Conservation (phyloP, 2,113 vertebrate species). For the Vidua macroura region DNA sequence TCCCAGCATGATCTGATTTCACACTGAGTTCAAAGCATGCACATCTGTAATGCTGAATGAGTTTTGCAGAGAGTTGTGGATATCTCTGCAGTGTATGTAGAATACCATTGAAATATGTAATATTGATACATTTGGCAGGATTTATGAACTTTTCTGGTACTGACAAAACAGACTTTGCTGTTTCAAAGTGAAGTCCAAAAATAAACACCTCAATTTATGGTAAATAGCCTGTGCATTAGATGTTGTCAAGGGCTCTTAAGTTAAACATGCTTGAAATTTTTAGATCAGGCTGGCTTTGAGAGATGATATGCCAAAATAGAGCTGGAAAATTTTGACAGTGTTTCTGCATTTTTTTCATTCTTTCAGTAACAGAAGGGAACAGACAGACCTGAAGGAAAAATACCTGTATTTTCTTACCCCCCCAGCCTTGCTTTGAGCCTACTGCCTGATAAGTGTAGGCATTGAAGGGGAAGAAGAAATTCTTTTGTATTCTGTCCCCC, state of each 20-base stretch:
- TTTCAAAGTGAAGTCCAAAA: constrained; percentile 42
- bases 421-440: background rate
- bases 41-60: background rate
- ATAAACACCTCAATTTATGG: constrained; percentile 14
- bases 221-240: constrained; percentile 34
- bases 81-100: background rate
- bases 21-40: background rate
- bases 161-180: background rate
- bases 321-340: background rate
- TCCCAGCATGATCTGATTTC: background rate
- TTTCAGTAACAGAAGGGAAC: background rate
- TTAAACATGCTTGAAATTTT: constrained; percentile 48
- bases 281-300: constrained; percentile 6
- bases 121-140: background rate
- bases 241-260: constrained; percentile 29
- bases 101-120: background rate
- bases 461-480: background rate
- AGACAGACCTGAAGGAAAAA: background rate
- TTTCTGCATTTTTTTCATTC: background rate
- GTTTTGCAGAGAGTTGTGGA: background rate
- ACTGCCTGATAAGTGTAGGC: background rate
- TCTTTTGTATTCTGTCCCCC: background rate
- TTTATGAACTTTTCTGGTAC: background rate
- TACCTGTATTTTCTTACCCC: background rate
- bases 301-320: background rate